Base-by-base conservation (phyloP, 2,888 invertebrate species). In the Megaustenia siamemsis region DNA sequence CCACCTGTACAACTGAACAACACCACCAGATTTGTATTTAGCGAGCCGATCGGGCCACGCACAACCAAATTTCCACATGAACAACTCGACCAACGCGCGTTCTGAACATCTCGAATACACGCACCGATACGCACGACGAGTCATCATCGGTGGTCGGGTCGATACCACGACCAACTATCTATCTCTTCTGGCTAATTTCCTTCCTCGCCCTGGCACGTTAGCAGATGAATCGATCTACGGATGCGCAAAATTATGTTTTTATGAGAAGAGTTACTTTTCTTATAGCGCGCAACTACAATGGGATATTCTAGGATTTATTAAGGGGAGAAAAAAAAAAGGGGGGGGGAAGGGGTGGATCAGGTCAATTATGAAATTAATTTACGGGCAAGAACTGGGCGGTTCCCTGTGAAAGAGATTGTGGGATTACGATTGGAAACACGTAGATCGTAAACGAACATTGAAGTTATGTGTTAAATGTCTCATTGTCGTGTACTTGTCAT, bases 171-270 rank as follows among this genome's bases (percentile, higher is more conserved):
- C 24, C 71, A 45, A 45, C 66, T 18, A 71, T 71, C 45, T 45
- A 71, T 71, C 71, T 43, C 43, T 43, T 71, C 43, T 43, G 45
- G 71, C 43, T 71, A 71, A 71, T 71, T 71, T 71, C 66, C 2
- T 66, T 66, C 43, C n/a, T 28, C 71, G 45, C 71, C 43, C 43
- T 71, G n/a, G 71, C 28, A 24, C n/a, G 71, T 24, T n/a, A 71
- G 24, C 4, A 45, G 71, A 45, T 45, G 43, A n/a, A 71, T 71
- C 71, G 71, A 71, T 8, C 43, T 45, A 43, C 5, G 28, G 45
- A 71, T 71, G 71, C 71, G 71, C 45, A 43, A 45, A 43, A 24
- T 71, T 71, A 71, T 45, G 45, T 15, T 71, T 43, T 24, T 43
- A 12, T n/a, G n/a, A 60, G n/a, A 60, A 60, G n/a, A 60, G n/a